A percentile compares a stretch with the other conserved stretches of the same genome.
These are phyloP conservation scores for Malurus melanocephalus DNA, from an alignment of 2,113 vertebrate species.

Conservation along the genomic window DNA sequence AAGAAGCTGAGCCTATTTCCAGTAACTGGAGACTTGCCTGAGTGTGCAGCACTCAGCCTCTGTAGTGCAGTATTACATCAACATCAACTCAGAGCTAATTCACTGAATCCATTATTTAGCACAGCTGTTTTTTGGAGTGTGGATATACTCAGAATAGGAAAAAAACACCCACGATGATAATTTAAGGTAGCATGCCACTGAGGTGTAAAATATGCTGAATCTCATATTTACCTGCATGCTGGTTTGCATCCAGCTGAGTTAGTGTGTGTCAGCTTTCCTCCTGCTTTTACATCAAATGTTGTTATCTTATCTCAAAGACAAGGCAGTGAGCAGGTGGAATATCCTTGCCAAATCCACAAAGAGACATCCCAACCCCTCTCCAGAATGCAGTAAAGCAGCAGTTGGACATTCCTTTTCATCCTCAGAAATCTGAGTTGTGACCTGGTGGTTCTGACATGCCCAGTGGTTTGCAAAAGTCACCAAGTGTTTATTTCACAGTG, in stretches of 20 bases:
- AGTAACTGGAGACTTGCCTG: neutral
- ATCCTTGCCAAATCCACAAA: neutral
- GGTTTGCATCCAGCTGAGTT: neutral
- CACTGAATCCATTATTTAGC: neutral
- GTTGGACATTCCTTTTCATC: neutral
- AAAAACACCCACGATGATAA: rapidly evolving
- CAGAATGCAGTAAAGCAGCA: neutral
- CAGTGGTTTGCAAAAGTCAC: neutral
- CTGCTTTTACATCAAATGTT: neutral
- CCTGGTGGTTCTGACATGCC: neutral
- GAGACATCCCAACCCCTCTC: neutral
- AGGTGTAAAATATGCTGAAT: neutral
- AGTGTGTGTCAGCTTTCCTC: neutral
- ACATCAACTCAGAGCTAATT: neutral
- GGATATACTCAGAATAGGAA: neutral
- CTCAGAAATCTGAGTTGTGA: neutral
- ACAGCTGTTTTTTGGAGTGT: neutral
- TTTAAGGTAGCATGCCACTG: neutral
- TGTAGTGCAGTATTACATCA: neutral
- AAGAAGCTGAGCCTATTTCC: neutral
- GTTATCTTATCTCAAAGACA: neutral
- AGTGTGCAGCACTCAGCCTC: neutral
- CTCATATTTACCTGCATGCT: neutral
- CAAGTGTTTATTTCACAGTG: neutral
- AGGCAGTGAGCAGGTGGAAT: neutral